Base-by-base conservation (phyloP, 2,797 vertebrate genomes). In the Xerus rutilus region DNA sequence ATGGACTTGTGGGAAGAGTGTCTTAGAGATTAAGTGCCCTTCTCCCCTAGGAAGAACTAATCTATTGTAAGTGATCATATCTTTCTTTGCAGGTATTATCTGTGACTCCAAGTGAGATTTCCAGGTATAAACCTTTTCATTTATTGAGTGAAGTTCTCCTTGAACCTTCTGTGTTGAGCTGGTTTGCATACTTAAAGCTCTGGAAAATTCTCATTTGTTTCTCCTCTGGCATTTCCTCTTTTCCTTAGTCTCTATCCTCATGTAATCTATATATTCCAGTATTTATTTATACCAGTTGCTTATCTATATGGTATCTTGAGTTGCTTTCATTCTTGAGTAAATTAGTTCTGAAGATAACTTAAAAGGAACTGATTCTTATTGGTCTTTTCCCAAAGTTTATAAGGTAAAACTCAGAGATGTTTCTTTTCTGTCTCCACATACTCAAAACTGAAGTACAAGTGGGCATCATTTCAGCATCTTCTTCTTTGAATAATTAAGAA, bases 291-390 rank as follows among this genome's bases (percentile, higher is more conserved):
- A 17, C 65, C 17, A 59, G 43, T 47, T 89, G 18, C 74, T 84
- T 96, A 28, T 64, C 88, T 93, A 91, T 32, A 43, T 3, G 47
- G 2, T 73, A 72, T 82, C 54, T 39, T 69, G 14, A 93, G 6
- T 79, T 83, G 62, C 28, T 95, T 87, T 86, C 11, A 17, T 92
- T 87, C 87, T n/a, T 47, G 32, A 96, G 25, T 81, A 94, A 86
- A 86, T 94, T 43, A 54, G 7, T 57, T 43, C 65, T 70, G 65
- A 76, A 49, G 49, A 87, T 86, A 77, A 82, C 30, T 79, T 94
- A 82, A 6, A 78, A 95, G 30, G 25, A 12, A 92, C 13, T 47
- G 23, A 6, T 12, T 96, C 12, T 79, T 79, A 47, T 1, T 45
- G n/a, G 23, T 62, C 45, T 79, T 65, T 89, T 84, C 57, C 12